Percentiles rank a stretch among this genome's conserved stretches.
Conservation (phyloP, 2,797 vertebrate species). For the Pseudotriccus pelzelni region DNA sequence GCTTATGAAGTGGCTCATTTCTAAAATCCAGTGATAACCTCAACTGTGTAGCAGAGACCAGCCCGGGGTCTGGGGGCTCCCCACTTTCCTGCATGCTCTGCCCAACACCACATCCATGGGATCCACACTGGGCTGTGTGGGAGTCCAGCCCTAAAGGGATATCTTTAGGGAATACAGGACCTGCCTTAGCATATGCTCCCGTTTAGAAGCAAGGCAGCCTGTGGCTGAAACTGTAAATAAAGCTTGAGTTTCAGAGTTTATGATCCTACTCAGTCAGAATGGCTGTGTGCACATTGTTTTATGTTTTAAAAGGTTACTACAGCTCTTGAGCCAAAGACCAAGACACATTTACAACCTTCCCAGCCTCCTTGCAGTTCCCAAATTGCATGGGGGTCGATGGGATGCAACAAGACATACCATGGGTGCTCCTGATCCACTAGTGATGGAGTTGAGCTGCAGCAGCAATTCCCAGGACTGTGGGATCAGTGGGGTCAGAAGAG, state of each 20-base stretch:
- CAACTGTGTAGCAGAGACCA: not conserved
- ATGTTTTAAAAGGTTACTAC: not conserved
- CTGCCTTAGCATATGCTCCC: not conserved
- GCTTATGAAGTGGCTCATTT: not conserved
- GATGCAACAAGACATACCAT: not conserved
- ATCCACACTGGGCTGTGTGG: not conserved
- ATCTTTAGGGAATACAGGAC: not conserved
- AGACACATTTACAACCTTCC: not conserved
- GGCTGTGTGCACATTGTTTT: not conserved
- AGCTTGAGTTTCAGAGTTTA: not conserved
- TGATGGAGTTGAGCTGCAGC: fast-evolving
- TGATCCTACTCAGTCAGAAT: not conserved
- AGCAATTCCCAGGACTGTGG: not conserved
- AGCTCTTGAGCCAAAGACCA: not conserved
- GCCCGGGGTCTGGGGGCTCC: not conserved
- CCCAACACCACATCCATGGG: not conserved
- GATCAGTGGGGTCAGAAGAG: not conserved
- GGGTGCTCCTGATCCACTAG: not conserved
- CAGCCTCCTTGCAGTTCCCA: not conserved
- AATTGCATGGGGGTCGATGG: not conserved
- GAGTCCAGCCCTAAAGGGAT: not conserved
- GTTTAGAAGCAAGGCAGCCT: not conserved
- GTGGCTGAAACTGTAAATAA: not conserved
- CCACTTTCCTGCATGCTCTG: not conserved
- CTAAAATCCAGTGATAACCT: not conserved